These are phyloP conservation scores for Cotesia vestalis DNA, from an alignment of 1,140 invertebrate genomes.

Conservation along the genomic window DNA sequence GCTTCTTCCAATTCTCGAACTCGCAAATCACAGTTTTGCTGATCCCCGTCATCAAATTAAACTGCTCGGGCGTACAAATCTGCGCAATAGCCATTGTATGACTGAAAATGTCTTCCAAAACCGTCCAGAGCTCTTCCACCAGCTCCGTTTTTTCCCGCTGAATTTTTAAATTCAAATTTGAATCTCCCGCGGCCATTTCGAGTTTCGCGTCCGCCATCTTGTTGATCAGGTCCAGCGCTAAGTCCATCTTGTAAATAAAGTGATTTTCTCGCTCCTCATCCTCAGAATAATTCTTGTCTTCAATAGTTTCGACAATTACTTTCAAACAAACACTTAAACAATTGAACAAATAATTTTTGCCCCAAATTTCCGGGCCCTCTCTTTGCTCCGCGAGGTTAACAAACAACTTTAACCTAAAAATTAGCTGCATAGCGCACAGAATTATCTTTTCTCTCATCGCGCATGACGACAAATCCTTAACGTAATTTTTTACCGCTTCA, in stretches of 20 bases:
- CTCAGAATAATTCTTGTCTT: slow-evolving; percentile 48
- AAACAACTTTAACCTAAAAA: slow-evolving; percentile 53
- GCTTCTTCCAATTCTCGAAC: slow-evolving; percentile 59
- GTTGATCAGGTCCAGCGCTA: slow-evolving; percentile 56
- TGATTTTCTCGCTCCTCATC: slow-evolving; percentile 58
- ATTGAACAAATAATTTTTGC: slow-evolving; percentile 57
- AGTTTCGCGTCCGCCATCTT: slow-evolving; percentile 44
- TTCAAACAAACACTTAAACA: slow-evolving; percentile 57
- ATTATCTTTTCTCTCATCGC: slow-evolving; percentile 52
- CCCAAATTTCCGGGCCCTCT: too few relatives aligned
- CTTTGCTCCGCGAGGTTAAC: slow-evolving; percentile 55
- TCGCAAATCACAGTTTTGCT: slow-evolving; percentile 60
- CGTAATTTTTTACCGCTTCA: slow-evolving; percentile 52
- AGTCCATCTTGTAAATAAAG: slow-evolving; percentile 62
- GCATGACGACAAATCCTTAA: slow-evolving; percentile 53
- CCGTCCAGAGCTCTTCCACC: slow-evolving; percentile 53
- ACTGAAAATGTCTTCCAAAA: slow-evolving; percentile 60
- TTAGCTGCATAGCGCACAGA: slow-evolving; percentile 57
- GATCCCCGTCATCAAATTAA: slow-evolving; percentile 59
- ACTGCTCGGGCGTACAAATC: slow-evolving; percentile 60
- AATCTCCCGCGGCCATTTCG: too few relatives aligned
- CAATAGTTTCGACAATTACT: slow-evolving; percentile 55
- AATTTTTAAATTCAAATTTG: slow-evolving; percentile 21
- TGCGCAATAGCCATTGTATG: slow-evolving; percentile 64
- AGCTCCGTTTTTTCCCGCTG: slow-evolving; percentile 47